A percentile compares a stretch with the other conserved stretches of the same genome.
These are phyloP conservation scores for Dicyrtoma fusca DNA, from an alignment of 2,888 invertebrate genomes.

Conservation along the genomic window DNA sequence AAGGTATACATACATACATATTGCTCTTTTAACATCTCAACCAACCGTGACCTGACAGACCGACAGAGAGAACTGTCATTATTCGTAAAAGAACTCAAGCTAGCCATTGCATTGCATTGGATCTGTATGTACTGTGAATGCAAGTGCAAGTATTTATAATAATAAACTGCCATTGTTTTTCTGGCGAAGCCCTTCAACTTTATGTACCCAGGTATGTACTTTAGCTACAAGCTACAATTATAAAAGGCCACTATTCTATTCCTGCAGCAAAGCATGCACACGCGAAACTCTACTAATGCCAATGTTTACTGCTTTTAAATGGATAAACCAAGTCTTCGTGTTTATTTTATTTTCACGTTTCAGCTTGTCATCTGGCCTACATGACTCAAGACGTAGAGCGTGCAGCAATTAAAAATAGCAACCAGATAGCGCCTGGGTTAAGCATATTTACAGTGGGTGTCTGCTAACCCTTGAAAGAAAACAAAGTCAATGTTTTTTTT, in stretches of 20 bases:
- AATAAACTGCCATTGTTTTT: too few species aligned
- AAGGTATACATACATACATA: too few species aligned
- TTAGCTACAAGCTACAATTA: not conserved
- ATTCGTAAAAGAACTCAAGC: not conserved
- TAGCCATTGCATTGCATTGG: too few species aligned
- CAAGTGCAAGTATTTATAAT: too few species aligned
- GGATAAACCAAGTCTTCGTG: too few species aligned
- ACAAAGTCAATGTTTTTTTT: too few species aligned
- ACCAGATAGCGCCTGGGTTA: too few species aligned
- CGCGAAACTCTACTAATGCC: not conserved
- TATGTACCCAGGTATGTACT: not conserved
- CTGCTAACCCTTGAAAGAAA: too few species aligned
- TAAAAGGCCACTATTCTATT: too few species aligned
- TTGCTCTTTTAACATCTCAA: not conserved
- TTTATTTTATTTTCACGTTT: not conserved
- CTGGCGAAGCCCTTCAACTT: not conserved
- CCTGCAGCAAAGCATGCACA: not conserved
- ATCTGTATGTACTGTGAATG: too few species aligned
- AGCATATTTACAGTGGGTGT: too few species aligned
- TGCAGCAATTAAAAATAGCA: conserved; percentile 15
- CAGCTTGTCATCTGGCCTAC: conserved; percentile 11
- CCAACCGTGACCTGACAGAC: conserved; percentile 1
- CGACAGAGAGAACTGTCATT: not conserved
- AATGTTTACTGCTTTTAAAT: not conserved
- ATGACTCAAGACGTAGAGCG: not conserved